phyloP scores from a whole-genome alignment of 2,888 invertebrate species.

The Agelastica alni region DNA sequence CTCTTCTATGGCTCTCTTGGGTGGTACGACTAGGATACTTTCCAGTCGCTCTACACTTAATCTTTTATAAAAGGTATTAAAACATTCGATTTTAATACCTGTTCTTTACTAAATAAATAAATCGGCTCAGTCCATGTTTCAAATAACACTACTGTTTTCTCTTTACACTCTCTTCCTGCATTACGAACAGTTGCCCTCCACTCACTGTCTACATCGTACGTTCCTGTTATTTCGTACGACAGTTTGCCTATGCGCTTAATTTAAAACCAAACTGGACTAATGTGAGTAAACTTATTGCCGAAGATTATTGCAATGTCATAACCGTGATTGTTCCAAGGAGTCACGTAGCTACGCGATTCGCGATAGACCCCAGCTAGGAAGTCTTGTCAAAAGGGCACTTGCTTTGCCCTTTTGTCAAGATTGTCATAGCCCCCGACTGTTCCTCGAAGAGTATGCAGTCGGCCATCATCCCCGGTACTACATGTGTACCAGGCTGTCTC shows the following conservation, averaged over 20 bases:
- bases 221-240: conserved; percentile 69
- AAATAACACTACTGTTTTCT: conserved; percentile 81
- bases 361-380: too few relatives aligned
- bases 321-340: conserved; percentile 97
- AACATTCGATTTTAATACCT: conserved; percentile 62
- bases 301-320: conserved; percentile 91
- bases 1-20: conserved; percentile 69
- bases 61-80: conserved; percentile 68
- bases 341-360: too few relatives aligned
- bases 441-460: too few relatives aligned
- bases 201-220: conserved; percentile 82
- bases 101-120: conserved; percentile 69
- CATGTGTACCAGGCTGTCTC: too few relatives aligned
- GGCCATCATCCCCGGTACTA: too few relatives aligned
- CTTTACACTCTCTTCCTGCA: conserved; percentile 59
- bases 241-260: conserved; percentile 67
- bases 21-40: conserved; percentile 80
- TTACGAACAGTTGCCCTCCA: conserved; percentile 79
- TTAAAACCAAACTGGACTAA: conserved; percentile 96
- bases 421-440: too few relatives aligned
- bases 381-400: too few relatives aligned
- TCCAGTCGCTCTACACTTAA: conserved; percentile 65
- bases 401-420: too few relatives aligned
- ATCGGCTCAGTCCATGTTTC: conserved; percentile 80
- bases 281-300: conserved; percentile 84